phyloP scores from a whole-genome alignment of 2,888 invertebrate genomes.

The Sepiola atlantica region DNA sequence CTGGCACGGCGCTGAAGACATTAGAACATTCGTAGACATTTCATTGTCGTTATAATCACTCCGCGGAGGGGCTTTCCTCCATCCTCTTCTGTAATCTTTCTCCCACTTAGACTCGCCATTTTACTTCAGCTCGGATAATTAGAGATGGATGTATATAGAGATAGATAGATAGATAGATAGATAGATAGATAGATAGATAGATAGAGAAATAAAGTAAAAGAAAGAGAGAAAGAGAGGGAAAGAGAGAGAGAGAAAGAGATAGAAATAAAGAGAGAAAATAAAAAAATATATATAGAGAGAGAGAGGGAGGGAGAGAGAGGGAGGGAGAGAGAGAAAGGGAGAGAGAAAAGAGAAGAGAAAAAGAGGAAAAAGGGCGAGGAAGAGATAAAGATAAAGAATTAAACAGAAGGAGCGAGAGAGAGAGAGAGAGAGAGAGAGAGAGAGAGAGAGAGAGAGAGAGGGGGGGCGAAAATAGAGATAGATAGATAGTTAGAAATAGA shows the following conservation, averaged over 20 bases:
- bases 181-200: not conserved
- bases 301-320: not conserved
- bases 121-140: not conserved
- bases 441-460: not conserved
- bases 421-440: not conserved
- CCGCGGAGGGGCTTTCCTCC: not conserved
- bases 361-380: not conserved
- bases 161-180: not conserved
- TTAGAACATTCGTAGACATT: constrained; percentile 12
- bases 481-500: too few relatives aligned
- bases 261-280: not conserved
- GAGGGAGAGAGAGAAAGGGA: not conserved
- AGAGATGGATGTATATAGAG: not conserved
- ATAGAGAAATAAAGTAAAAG: not conserved
- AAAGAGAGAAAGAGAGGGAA: not conserved
- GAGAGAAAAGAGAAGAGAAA: not conserved
- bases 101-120: not conserved
- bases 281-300: not conserved
- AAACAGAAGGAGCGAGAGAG: not conserved
- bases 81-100: not conserved
- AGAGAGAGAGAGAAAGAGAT: not conserved
- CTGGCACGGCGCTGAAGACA: not conserved
- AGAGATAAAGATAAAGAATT: not conserved
- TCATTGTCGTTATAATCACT: constrained; percentile 32
- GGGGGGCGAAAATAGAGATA: too few relatives aligned